Conservation (phyloP, 2,113 vertebrate species). For the Notiomystis cincta region DNA sequence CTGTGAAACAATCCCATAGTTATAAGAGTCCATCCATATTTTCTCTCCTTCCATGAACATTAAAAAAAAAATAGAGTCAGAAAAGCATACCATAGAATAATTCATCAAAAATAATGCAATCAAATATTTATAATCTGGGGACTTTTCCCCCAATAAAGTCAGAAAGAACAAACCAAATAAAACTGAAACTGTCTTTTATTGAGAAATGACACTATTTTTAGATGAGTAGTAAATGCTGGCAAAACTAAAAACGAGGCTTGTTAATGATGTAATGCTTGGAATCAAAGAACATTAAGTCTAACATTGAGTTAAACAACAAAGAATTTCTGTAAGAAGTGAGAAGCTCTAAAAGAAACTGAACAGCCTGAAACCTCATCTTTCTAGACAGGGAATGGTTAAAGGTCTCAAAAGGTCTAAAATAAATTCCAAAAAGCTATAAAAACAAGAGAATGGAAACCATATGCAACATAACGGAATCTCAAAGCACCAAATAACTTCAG, state of each 20-base stretch:
- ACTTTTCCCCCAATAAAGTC: neutral
- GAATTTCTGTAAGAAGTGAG: neutral
- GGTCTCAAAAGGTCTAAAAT: conserved; percentile 54
- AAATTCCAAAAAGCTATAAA: conserved; percentile 66
- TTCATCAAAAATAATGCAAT: neutral
- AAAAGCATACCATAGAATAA: neutral
- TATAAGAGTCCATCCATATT: neutral
- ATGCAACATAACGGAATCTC: conserved; percentile 55
- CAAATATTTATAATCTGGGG: neutral
- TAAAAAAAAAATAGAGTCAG: neutral
- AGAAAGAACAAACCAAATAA: neutral
- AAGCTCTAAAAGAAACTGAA: conserved; percentile 7
- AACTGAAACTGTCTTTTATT: neutral
- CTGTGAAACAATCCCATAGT: neutral
- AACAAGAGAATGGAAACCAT: conserved; percentile 69
- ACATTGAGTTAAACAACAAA: neutral
- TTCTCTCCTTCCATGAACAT: neutral
- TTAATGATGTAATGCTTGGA: conserved; percentile 44
- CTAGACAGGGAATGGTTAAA: conserved; percentile 45
- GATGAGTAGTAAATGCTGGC: conserved; percentile 3
- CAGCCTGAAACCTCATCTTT: conserved; percentile 13
- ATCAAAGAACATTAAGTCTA: conserved; percentile 24
- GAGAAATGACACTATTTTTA: neutral
- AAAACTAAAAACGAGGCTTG: neutral
- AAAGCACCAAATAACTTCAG: conserved; percentile 27